A percentile compares a stretch with the other conserved stretches of the same genome.
phyloP scores from a whole-genome alignment of 2,888 invertebrate species.

The Agonopterix heracliana region DNA sequence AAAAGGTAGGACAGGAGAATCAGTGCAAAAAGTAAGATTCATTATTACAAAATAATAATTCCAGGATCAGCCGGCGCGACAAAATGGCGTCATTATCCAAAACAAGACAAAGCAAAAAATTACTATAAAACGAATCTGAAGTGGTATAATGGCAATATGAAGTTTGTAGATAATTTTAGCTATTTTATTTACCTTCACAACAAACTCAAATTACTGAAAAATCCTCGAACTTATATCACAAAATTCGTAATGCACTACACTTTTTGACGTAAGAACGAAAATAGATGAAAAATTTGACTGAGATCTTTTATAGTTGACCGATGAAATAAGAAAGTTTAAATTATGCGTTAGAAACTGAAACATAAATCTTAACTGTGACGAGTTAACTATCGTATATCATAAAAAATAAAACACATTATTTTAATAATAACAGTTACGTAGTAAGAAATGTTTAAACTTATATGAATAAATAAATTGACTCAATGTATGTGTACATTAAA shows the following conservation, averaged over 20 bases:
- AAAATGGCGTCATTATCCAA: slow-evolving; percentile 73
- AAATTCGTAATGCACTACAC: slow-evolving; percentile 52
- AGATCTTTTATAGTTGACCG: no score
- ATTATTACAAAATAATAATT: slow-evolving; percentile 40
- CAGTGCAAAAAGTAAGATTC: no score
- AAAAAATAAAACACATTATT: no score
- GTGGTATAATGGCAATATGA: background rate
- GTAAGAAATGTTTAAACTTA: no score
- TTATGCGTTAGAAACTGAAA: no score
- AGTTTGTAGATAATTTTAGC: background rate
- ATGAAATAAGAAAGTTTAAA: no score
- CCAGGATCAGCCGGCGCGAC: slow-evolving; percentile 73
- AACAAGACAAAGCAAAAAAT: slow-evolving; percentile 53
- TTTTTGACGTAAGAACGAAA: slow-evolving; percentile 66
- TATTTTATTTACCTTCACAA: slow-evolving; percentile 42
- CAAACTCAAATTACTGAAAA: slow-evolving; percentile 45
- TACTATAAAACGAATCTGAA: background rate
- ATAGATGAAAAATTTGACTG: slow-evolving; percentile 12
- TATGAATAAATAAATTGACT: no score
- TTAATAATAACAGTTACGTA: no score
- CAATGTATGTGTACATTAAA: no score
- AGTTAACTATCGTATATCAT: no score
- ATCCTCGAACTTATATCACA: slow-evolving; percentile 47
- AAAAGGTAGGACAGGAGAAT: no score
- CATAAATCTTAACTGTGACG: no score